A percentile compares a stretch with the other conserved stretches of the same genome.
Conservation (phyloP, 2,888 invertebrate genomes). For the Parnassius orleans region DNA sequence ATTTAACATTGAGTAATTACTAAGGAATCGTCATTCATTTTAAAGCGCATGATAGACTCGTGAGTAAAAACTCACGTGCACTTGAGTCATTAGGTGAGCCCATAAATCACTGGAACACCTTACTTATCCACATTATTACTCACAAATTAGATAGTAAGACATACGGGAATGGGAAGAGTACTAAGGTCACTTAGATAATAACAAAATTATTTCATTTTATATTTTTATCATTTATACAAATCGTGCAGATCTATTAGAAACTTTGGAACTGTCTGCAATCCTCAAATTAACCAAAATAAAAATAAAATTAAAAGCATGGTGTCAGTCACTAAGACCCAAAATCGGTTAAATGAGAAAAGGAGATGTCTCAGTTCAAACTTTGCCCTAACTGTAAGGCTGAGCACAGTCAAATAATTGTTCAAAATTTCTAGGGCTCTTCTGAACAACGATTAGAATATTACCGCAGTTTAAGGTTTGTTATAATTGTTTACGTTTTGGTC, state of each 20-base stretch:
- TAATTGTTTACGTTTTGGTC: neutral
- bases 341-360: no score
- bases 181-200: neutral
- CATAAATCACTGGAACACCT: neutral
- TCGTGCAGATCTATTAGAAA: neutral
- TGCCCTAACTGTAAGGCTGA: neutral
- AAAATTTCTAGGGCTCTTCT: neutral
- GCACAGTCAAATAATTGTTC: neutral
- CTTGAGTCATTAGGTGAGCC: neutral
- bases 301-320: no score
- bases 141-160: neutral
- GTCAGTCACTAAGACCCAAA: no score
- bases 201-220: neutral
- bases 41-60: neutral
- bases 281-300: no score
- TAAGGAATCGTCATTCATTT: neutral
- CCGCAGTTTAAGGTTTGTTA: neutral
- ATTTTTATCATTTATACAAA: neutral
- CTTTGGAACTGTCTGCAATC: neutral
- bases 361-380: no score
- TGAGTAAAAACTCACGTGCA: neutral
- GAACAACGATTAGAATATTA: neutral
- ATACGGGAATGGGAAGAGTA: neutral
- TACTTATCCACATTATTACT: neutral
- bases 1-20: slow-evolving; percentile 1